Evolutionary conservation across 2,113 vertebrate genomes (phyloP), one percentile per base, ranked within the genome.

Genomic region (Anguilla rostrata): DNA sequence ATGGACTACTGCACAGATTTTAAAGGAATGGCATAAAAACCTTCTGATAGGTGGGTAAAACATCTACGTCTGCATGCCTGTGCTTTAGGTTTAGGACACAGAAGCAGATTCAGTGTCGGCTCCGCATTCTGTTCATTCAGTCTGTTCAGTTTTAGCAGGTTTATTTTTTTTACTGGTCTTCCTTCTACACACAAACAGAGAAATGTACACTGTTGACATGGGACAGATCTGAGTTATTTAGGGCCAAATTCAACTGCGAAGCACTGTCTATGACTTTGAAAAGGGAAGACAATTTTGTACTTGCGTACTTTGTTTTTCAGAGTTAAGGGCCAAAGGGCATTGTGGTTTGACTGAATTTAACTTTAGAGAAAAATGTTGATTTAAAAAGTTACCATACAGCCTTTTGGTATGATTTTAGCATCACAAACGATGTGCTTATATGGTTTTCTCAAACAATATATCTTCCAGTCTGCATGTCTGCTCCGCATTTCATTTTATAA

Each of bases 401-500:
- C 49, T 53, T 53, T 53, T 14, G 8, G 49, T 53, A 53, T 53
- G 49, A 53, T 46, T 46, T 46, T 12, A 53, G 49, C 49, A 53
- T 53, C 49, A 53, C 49, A 53, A 9, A 53, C 12, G 49, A 53
- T 66, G 18, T 66, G 60, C 60, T 66, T 66, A 26, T 66, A 26
- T 66, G 20, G 89, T 78, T 83, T 80, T 39, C 16, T 40, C 66
- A 86, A 87, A 34, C 34, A 82, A 82, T 88, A 86, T 89, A 86
- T 92, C 22, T 89, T 89, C 88, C 87, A 88, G 89, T 86, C 26
- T 91, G 91, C 91, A 93, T 93, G 92, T 75, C 89, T 93, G 91
- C 93, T 93, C 91, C 92, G 91, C 91, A 87, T 93, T 94, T 90
- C 84, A 92, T 90, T 85, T 88, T 87, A 88, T 93, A 89, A 87